A percentile compares a stretch with the other conserved stretches of the same genome.
Evolutionary conservation across 64 coral and sea anemone genomes (phyloP).

Genomic region (Porites lutea): DNA sequence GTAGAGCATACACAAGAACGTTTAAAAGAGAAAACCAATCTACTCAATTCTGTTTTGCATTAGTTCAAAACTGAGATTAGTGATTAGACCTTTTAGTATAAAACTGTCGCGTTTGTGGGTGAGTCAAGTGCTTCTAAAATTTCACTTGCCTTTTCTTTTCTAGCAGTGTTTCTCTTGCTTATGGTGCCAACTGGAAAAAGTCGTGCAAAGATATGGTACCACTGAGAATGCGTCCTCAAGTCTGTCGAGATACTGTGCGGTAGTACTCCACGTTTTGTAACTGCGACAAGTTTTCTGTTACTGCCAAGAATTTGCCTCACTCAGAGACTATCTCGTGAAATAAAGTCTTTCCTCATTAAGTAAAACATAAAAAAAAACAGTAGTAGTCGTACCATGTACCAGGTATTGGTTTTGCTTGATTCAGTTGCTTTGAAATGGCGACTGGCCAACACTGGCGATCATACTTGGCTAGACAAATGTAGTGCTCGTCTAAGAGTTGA

Average conservation of each 20-base stretch:
- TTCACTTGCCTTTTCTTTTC: slow-evolving; percentile 48
- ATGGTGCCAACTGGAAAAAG: slow-evolving; percentile 28
- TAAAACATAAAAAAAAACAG: too few relatives aligned
- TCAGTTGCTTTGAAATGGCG: too few relatives aligned
- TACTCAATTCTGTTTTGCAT: not conserved
- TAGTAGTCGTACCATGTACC: too few relatives aligned
- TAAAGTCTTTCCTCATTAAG: too few relatives aligned
- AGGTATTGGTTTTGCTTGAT: too few relatives aligned
- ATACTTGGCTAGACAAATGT: too few relatives aligned
- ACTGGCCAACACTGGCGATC: too few relatives aligned
- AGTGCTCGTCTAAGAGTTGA: too few relatives aligned
- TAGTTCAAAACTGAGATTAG: not conserved
- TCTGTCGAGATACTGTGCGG: slow-evolving; percentile 50
- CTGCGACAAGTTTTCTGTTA: too few relatives aligned
- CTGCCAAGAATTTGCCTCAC: too few relatives aligned
- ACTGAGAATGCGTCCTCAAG: slow-evolving; percentile 48
- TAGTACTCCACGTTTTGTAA: not conserved
- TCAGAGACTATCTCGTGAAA: too few relatives aligned
- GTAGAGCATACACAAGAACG: not conserved
- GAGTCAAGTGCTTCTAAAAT: not conserved
- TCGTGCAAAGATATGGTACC: slow-evolving; percentile 39
- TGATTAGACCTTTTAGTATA: not conserved
- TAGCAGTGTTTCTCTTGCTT: slow-evolving; percentile 23
- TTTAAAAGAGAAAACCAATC: not conserved
- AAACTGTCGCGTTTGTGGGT: not conserved